Evolutionary conservation across 2,113 vertebrate species (phyloP).

Genomic region (Mus musculus): DNA sequence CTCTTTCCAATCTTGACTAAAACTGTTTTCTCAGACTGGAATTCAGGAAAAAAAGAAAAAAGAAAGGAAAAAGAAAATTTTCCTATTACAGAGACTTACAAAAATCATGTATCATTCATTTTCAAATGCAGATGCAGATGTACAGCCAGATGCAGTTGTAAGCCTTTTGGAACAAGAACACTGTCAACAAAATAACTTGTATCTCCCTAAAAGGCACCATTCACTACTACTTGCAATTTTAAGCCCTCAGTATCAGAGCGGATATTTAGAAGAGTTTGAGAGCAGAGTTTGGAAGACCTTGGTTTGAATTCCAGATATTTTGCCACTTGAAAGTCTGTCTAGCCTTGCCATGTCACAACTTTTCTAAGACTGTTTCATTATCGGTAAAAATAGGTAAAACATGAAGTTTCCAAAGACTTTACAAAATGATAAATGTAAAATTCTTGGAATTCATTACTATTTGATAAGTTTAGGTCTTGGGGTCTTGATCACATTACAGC

Average conservation of each 20-base stretch:
- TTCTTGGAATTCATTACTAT: neutral
- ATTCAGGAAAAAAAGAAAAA: neutral
- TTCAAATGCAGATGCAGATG: neutral
- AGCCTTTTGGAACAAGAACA: constrained; percentile 33
- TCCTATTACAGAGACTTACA: neutral
- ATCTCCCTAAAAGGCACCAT: neutral
- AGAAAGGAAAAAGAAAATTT: neutral
- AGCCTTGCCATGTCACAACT: neutral
- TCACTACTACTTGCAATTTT: neutral
- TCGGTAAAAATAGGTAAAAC: neutral
- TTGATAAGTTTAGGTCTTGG: neutral
- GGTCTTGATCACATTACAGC: neutral
- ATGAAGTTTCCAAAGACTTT: neutral
- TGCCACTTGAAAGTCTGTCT: neutral
- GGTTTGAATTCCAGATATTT: neutral
- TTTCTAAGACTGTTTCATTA: neutral
- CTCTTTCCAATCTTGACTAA: neutral
- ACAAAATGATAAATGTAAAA: constrained; percentile 1
- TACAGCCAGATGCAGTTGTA: constrained; percentile 4
- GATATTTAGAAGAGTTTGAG: neutral
- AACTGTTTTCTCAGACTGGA: constrained; percentile 5
- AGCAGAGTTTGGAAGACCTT: neutral
- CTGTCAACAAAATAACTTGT: constrained; percentile 26
- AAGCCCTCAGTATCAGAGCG: neutral
- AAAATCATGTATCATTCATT: constrained; percentile 14